Base-by-base conservation (phyloP, 2,113 vertebrate species). In the Solea solea region DNA sequence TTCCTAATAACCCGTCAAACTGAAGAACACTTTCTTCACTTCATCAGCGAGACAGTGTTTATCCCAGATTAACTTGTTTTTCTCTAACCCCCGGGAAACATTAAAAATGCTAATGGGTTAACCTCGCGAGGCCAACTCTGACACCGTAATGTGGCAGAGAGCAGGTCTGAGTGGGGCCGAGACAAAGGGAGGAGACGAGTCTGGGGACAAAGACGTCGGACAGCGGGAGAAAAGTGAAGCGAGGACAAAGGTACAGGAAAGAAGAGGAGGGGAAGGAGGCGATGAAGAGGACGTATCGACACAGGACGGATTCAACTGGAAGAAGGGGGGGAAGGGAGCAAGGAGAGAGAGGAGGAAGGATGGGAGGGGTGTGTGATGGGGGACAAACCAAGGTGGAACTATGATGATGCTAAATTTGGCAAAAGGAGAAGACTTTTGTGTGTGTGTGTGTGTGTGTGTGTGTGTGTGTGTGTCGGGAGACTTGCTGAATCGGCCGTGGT, bases 331-430 rank as follows among this genome's bases (percentile, higher is more conserved):
- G 73, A 53, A 68, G 56, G 61, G 34, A 59, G 72, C 44, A 69
- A 73, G 86, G 74, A 78, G 78, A 78, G 86, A 78, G 74, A 64
- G 61, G 76, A 75, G 76, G 63, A 53, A 64, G 64, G 66, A 68
- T 42, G 39, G 49, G 45, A 21, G 75, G 42, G 55, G 55, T 52
- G 72, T 59, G 76, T 79, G 90, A 90, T 86, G 2, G 80, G 88
- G 90, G 88, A 91, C 83, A 91, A 94, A 90, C 93, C 93, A 95
- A 91, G 93, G 93, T 94, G 90, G 92, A 95, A 95, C 92, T 94
- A 89, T 93, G 94, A 95, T 87, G 90, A 94, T 87, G 92, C 95
- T 96, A 95, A 95, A 96, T 94, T 94, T 94, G 94, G 94, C 93
- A 93, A 95, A 95, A 91, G 87, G 90, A 91, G 91, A 89, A 87